These are phyloP conservation scores for Hystrix cristata DNA, from an alignment of 2,113 vertebrate genomes.

Conservation along the genomic window DNA sequence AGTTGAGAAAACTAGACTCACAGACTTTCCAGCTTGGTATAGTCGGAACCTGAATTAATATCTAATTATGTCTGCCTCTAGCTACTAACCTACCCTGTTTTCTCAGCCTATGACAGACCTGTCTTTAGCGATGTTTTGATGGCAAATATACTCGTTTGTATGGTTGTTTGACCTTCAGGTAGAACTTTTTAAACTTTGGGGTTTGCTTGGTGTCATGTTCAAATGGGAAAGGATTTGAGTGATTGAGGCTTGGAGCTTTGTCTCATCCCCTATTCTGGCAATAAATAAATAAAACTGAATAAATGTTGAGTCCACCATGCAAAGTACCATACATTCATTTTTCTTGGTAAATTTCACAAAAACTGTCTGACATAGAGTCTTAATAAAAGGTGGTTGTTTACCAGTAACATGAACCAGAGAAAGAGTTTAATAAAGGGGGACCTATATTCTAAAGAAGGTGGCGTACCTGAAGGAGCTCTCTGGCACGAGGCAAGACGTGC, in stretches of 20 bases:
- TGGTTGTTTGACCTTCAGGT: neutral
- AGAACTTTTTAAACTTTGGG: conserved; percentile 29
- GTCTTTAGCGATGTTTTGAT: neutral
- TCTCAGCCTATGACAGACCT: neutral
- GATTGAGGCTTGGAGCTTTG: neutral
- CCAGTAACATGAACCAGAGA: neutral
- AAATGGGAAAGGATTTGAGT: neutral
- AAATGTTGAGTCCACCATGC: neutral
- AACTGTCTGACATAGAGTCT: neutral
- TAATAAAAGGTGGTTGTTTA: neutral
- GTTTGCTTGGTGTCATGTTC: conserved; percentile 5
- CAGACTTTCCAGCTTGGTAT: neutral
- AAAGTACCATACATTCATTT: neutral
- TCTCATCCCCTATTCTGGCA: neutral
- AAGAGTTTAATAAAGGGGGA: neutral
- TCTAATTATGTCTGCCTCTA: neutral
- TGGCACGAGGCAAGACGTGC: neutral
- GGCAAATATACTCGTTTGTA: neutral
- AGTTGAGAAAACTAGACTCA: neutral
- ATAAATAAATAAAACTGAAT: neutral
- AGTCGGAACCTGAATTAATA: neutral
- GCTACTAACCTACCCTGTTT: neutral
- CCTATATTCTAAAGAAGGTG: neutral
- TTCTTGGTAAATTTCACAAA: neutral
- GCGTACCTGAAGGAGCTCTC: neutral